Base-by-base conservation (phyloP, 2,888 invertebrate species). In the Pristionchus arcanus region DNA sequence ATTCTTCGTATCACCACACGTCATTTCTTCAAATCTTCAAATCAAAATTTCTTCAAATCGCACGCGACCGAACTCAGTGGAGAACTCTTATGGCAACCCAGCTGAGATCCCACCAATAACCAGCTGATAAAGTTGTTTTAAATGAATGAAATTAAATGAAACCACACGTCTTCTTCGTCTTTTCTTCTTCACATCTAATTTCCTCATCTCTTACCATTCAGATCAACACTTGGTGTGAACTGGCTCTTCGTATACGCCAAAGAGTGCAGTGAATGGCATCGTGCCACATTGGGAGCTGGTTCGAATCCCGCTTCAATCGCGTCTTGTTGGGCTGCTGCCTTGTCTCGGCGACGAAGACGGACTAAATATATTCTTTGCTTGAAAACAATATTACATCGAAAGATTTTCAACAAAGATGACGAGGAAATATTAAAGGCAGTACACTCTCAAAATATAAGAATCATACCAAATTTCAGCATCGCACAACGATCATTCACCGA, bases 251-350 rank as follows among this genome's bases (percentile, higher is more conserved):
- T 53, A 42, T 71, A 87, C 19, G 87, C 87, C 31, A 87, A 71
- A 34, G 71, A 71, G 53, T 87, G 87, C 25, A 59, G 21, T 16
- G 87, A 87, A 34, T 87, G 68, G 71, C 87, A 87, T 49, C 87
- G 87, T 37, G 87, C 71, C 31, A 87, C 87, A 34, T 68, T 87
- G 25, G 53, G 28, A 2, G 49, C 37, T 13, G 87, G 68, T 53
- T 87, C 87, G 37, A 87, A 87, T 42, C 87, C 87, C 4, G 87
- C 87, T 71, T 87, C 87, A 31, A 87, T 87, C 2, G 87, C 87
- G 37, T 37, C 66, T 37, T 86, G 37, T 28, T 86, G 37, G 5
- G 63, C 86, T 13, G 37, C 66, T n/a, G 63, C 63, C 66, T 66
- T 71, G 87, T 71, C 87, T 3, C 87, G 49, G 53, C 87, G 87